phyloP scores from a whole-genome alignment of 1,140 invertebrate genomes.

The Eciton burchellii region DNA sequence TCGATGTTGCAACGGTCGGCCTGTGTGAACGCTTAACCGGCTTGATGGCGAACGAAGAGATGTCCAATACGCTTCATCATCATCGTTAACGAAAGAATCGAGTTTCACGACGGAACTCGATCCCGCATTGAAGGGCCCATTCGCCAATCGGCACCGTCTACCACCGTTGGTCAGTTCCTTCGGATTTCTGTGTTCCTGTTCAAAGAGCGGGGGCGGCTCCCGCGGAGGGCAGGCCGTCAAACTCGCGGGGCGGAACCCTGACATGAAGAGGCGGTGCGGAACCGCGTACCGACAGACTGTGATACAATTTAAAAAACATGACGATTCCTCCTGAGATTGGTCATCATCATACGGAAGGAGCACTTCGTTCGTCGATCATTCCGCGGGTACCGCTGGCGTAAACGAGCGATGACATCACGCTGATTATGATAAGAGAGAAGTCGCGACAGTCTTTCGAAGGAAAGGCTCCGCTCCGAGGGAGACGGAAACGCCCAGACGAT shows the following conservation, averaged over 20 bases:
- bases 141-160: constrained; percentile 9
- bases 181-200: constrained; percentile 83
- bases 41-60: background rate
- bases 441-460: constrained; percentile 25
- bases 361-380: constrained; percentile 2
- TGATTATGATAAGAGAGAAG: background rate
- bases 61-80: background rate
- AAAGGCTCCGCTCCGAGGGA: constrained; percentile 68
- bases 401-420: background rate
- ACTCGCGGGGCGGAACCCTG: constrained; percentile 86
- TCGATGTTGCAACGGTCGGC: background rate
- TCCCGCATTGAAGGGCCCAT: background rate
- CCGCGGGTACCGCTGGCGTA: constrained; percentile 33
- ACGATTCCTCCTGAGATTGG: background rate
- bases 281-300: constrained; percentile 74
- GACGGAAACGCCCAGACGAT: constrained; percentile 82
- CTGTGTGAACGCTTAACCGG: background rate
- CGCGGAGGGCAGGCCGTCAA: constrained; percentile 86
- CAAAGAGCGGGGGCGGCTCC: constrained; percentile 86
- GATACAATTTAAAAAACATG: constrained; percentile 28
- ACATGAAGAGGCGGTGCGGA: constrained; percentile 85
- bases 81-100: background rate
- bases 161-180: constrained; percentile 72
- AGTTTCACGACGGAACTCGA: background rate
- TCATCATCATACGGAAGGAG: background rate